These are phyloP conservation scores for Clarias batrachus DNA, from an alignment of 2,113 vertebrate species.

Conservation along the genomic window DNA sequence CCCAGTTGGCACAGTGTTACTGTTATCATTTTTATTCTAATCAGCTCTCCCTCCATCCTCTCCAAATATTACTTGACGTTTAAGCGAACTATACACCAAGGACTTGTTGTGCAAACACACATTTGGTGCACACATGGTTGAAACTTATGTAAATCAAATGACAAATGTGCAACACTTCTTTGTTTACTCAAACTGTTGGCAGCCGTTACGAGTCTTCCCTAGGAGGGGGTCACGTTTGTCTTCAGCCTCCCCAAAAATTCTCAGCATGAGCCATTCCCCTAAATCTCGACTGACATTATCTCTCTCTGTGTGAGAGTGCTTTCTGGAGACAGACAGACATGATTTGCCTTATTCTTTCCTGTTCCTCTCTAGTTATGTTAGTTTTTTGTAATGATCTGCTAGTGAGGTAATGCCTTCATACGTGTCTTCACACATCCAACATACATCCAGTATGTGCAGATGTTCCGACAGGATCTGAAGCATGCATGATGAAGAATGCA, in stretches of 20 bases:
- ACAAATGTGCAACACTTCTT: conserved; percentile 26
- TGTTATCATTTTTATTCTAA: conserved; percentile 1
- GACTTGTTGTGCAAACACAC: conserved; percentile 23
- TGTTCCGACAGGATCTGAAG: too few species aligned
- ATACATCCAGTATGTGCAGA: background rate
- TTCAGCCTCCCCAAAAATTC: conserved; percentile 20
- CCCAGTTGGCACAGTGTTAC: background rate
- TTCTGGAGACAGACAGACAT: background rate
- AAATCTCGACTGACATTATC: conserved; percentile 16
- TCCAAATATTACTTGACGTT: conserved; percentile 13
- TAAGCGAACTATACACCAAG: background rate
- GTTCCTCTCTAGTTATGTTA: background rate
- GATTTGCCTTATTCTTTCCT: background rate
- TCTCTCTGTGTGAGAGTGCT: background rate
- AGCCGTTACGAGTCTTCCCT: background rate
- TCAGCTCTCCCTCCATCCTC: background rate
- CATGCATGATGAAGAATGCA: too few species aligned
- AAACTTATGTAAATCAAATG: conserved; percentile 30
- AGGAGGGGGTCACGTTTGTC: conserved; percentile 25
- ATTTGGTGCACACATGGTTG: conserved; percentile 45
- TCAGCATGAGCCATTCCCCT: conserved; percentile 6
- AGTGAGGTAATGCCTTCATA: background rate
- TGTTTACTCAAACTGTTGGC: conserved; percentile 30
- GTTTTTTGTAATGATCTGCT: background rate
- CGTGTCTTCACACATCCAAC: background rate